Conservation (phyloP, 2,888 invertebrate species). For the Idaea biselata region DNA sequence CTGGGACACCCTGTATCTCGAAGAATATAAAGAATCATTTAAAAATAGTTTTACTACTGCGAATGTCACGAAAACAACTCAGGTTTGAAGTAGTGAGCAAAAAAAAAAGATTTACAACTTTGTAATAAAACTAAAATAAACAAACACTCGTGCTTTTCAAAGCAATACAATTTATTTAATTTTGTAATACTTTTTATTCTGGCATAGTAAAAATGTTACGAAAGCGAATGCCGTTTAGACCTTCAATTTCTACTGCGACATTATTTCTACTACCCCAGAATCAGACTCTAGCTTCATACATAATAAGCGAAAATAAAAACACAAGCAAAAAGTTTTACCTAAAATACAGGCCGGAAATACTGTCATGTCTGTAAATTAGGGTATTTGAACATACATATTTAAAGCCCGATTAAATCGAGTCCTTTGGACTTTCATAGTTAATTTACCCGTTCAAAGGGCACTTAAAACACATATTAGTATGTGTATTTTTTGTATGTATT, state of each 20-base stretch:
- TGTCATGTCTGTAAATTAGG: neutral
- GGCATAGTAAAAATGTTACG: neutral
- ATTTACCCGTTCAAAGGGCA: too few relatives aligned
- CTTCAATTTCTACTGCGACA: neutral
- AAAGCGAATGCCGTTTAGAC: too few relatives aligned
- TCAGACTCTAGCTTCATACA: constrained; percentile 8
- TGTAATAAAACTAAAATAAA: neutral
- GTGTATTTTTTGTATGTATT: neutral
- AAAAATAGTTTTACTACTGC: too few relatives aligned
- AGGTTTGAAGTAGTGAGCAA: too few relatives aligned
- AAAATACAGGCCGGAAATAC: neutral
- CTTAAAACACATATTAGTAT: neutral
- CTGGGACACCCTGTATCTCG: too few relatives aligned
- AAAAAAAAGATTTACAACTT: too few relatives aligned
- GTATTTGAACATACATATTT: neutral
- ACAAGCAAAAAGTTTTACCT: neutral
- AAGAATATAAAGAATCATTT: too few relatives aligned
- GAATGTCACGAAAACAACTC: too few relatives aligned
- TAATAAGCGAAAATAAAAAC: constrained; percentile 3
- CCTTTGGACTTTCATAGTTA: neutral
- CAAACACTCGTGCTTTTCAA: neutral
- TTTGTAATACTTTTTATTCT: neutral
- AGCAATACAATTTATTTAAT: neutral
- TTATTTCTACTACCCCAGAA: constrained; percentile 2
- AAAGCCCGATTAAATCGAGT: neutral